Evolutionary conservation across 2,797 vertebrate genomes (phyloP).

Genomic region (Crypturellus tataupa): DNA sequence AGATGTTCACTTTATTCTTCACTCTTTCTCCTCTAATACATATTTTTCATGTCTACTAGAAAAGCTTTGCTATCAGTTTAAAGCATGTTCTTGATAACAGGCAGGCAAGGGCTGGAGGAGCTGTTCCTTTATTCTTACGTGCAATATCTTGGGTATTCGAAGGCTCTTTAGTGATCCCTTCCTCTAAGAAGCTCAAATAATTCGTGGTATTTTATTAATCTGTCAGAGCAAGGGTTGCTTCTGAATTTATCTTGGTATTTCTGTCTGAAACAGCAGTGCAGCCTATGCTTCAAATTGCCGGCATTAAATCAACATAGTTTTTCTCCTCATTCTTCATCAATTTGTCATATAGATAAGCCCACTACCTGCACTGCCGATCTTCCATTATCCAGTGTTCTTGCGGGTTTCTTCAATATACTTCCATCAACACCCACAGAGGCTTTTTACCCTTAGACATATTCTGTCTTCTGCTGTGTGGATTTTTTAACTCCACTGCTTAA

Average conservation of each 20-base stretch:
- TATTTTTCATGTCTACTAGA: conserved; percentile 41
- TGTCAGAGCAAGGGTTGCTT: conserved; percentile 72
- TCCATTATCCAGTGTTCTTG: conserved; percentile 74
- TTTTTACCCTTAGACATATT: conserved; percentile 62
- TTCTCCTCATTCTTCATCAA: conserved; percentile 74
- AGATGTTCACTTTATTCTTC: conserved; percentile 26
- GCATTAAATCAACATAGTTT: conserved; percentile 78
- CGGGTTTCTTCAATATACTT: conserved; percentile 66
- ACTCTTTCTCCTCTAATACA: conserved; percentile 22
- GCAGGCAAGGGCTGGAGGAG: conserved; percentile 42
- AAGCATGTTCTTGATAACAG: conserved; percentile 49
- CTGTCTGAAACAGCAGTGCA: conserved; percentile 76
- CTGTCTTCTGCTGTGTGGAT: conserved; percentile 25
- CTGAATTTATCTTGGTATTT: conserved; percentile 79
- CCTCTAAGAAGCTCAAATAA: conserved; percentile 73
- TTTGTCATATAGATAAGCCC: conserved; percentile 77
- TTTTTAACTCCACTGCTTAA: conserved; percentile 55
- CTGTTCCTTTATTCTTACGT: conserved; percentile 43
- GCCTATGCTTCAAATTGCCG: conserved; percentile 76
- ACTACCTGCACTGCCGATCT: conserved; percentile 69
- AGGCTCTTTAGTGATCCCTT: conserved; percentile 70
- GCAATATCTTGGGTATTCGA: conserved; percentile 65
- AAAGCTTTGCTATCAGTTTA: conserved; percentile 48
- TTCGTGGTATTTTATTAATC: conserved; percentile 77
- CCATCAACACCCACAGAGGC: conserved; percentile 71